Conservation (phyloP, 2,797 vertebrate species). For the Alectoris magna region DNA sequence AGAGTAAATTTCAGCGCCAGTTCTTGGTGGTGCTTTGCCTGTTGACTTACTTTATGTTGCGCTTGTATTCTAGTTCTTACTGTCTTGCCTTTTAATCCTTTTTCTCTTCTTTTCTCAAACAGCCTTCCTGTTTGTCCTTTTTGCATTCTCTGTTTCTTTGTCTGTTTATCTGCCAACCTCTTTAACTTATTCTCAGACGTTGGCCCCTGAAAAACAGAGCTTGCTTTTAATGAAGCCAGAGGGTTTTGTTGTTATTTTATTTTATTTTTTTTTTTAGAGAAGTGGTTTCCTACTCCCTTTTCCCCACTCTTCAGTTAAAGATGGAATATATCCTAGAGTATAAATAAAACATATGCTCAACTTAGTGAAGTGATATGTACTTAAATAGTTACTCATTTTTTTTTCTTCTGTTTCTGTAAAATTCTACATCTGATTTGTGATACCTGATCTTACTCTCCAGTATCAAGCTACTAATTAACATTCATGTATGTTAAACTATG, state of each 20-base stretch:
- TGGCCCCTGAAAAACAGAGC: background rate
- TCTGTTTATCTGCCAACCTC: background rate
- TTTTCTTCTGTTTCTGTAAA: background rate
- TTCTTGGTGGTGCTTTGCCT: background rate
- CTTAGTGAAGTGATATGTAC: background rate
- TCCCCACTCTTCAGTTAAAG: background rate
- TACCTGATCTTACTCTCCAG: background rate
- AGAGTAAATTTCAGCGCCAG: background rate
- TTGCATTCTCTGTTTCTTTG: background rate
- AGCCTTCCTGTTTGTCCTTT: background rate
- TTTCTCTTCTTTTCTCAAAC: background rate
- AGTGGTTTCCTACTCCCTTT: background rate
- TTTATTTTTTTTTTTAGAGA: background rate
- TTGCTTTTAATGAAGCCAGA: background rate
- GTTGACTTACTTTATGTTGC: background rate
- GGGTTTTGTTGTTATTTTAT: too few relatives aligned
- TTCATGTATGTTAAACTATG: background rate
- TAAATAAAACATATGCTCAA: background rate
- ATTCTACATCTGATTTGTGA: background rate
- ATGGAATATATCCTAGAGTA: background rate
- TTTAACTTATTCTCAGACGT: background rate
- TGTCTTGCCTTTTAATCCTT: slow-evolving; percentile 5
- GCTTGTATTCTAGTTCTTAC: background rate
- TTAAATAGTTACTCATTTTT: background rate
- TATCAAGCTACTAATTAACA: background rate